Conservation (phyloP, 2,888 invertebrate genomes). For the Ormia ochracea region DNA sequence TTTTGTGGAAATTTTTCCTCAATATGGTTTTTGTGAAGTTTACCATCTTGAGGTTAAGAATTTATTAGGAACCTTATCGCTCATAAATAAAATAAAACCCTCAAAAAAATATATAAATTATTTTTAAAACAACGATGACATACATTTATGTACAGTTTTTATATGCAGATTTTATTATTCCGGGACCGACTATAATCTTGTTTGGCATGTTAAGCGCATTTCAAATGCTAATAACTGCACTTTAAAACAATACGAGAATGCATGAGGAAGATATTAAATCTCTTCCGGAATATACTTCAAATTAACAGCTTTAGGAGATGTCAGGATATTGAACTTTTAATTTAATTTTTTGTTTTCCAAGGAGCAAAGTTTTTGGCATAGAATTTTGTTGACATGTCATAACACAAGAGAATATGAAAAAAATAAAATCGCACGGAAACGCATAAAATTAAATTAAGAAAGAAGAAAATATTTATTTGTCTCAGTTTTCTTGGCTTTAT, state of each 20-base stretch:
- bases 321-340: conserved; percentile 59
- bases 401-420: neutral
- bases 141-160: neutral
- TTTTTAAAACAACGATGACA: neutral
- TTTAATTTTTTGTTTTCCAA: neutral
- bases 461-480: conserved; percentile 14
- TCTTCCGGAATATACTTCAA: conserved; percentile 6
- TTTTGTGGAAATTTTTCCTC: too few species aligned
- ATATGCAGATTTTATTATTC: neutral
- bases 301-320: conserved; percentile 47
- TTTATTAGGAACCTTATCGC: too few species aligned
- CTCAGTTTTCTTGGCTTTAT: neutral
- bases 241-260: conserved; percentile 26
- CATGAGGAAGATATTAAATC: neutral
- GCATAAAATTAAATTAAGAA: conserved; percentile 14
- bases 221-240: conserved; percentile 21
- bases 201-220: neutral
- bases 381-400: conserved; percentile 56
- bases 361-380: conserved; percentile 54
- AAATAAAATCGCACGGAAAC: conserved; percentile 31
- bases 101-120: neutral
- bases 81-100: too few species aligned
- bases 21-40: too few species aligned
- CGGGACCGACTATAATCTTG: neutral
- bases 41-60: too few species aligned